Evolutionary conservation across 2,113 vertebrate species (phyloP).

Genomic region (Ploceus nigricollis): DNA sequence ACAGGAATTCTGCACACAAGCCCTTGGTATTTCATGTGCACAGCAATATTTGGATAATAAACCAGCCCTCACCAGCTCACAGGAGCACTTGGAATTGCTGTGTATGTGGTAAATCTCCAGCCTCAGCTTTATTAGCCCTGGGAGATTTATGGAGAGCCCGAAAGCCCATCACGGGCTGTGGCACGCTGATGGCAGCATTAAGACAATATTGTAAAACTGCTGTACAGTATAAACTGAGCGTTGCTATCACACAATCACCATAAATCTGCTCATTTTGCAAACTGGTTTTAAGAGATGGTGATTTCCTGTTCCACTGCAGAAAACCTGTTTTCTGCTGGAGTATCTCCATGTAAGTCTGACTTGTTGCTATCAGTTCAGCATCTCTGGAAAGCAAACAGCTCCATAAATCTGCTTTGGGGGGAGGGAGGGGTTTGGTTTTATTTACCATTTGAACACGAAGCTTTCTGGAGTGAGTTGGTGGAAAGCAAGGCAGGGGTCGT

Average conservation of each 20-base stretch:
- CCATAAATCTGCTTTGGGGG: not conserved
- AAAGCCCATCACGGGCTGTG: not conserved
- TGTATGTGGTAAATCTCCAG: not conserved
- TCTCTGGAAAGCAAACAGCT: conserved; percentile 8
- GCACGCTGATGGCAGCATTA: not conserved
- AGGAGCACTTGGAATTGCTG: not conserved
- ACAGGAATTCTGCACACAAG: not conserved
- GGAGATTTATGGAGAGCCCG: not conserved
- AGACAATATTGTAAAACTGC: not conserved
- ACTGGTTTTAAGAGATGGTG: not conserved
- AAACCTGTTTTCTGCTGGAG: not conserved
- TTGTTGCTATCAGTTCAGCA: not conserved
- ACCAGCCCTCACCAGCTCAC: not conserved
- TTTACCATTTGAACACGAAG: not conserved
- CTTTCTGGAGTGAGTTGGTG: not conserved
- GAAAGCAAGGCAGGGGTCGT: not conserved
- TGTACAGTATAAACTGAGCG: not conserved
- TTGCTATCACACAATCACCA: not conserved
- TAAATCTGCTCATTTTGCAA: not conserved
- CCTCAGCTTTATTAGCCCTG: not conserved
- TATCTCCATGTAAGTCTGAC: not conserved
- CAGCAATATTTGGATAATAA: not conserved
- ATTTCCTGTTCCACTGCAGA: not conserved
- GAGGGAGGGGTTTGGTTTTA: not conserved
- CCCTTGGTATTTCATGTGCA: not conserved